phyloP scores from a whole-genome alignment of 2,888 invertebrate species.

The Schrankia costaestrigalis region DNA sequence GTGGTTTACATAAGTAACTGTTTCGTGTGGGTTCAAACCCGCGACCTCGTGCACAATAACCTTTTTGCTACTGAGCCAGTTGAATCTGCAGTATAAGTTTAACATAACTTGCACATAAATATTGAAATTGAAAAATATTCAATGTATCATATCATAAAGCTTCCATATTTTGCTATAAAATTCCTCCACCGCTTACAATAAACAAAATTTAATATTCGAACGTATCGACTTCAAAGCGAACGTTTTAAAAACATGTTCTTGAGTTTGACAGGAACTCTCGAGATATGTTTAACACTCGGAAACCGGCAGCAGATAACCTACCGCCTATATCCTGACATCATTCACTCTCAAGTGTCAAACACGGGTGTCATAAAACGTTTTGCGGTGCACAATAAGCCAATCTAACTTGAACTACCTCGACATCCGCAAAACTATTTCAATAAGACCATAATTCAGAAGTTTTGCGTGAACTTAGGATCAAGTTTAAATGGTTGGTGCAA shows the following conservation, averaged over 20 bases:
- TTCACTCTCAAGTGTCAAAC: conserved; percentile 46
- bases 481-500: conserved; percentile 30
- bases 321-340: conserved; percentile 50
- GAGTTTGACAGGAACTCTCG: conserved; percentile 2
- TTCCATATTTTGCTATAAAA: conserved; percentile 17
- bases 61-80: no score
- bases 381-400: conserved; percentile 31
- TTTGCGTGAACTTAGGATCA: conserved; percentile 28
- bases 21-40: no score
- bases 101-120: no score
- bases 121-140: no score
- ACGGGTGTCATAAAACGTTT: conserved; percentile 43
- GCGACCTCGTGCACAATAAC: no score
- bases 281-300: conserved; percentile 21
- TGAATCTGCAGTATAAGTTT: no score
- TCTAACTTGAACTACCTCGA: conserved; percentile 25
- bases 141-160: conserved; percentile 14
- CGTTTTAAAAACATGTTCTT: conserved; percentile 8
- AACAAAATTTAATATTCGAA: conserved; percentile 27
- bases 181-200: conserved; percentile 13
- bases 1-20: no score
- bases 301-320: conserved; percentile 36
- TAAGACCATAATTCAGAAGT: conserved; percentile 18
- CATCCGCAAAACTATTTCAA: conserved; percentile 16
- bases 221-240: conserved; percentile 14